Evolutionary conservation across 2,113 vertebrate genomes (phyloP).

Genomic region (Limanda limanda): DNA sequence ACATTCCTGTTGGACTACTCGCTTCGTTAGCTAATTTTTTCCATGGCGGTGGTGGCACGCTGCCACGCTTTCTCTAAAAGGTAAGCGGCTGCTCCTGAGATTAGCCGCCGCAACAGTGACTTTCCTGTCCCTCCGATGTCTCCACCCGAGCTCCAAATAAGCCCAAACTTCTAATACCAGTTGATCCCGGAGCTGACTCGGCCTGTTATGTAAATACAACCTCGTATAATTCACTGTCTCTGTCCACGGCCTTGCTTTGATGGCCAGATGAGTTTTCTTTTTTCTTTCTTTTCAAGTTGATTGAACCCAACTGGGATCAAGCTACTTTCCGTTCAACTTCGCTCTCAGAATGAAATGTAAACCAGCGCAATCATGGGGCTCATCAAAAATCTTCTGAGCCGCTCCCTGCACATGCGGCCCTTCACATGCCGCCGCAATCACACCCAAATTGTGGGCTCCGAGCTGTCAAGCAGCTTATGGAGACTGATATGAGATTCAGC

Average conservation of each 20-base stretch:
- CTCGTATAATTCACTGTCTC: conserved; percentile 57
- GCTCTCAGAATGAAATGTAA: conserved; percentile 73
- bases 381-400: conserved; percentile 67
- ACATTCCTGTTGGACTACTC: conserved; percentile 77
- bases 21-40: conserved; percentile 80
- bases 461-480: conserved; percentile 35
- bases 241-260: conserved; percentile 60
- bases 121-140: conserved; percentile 64
- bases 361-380: conserved; percentile 76
- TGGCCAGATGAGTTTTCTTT: conserved; percentile 50
- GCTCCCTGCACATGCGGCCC: conserved; percentile 39
- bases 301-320: conserved; percentile 73
- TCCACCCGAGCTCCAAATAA: conserved; percentile 57
- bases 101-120: conserved; percentile 65
- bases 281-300: conserved; percentile 56
- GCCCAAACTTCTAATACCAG: conserved; percentile 45
- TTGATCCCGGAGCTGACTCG: conserved; percentile 60
- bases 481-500: conserved; percentile 22
- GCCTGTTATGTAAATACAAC: conserved; percentile 63
- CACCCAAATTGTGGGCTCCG: conserved; percentile 54
- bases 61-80: conserved; percentile 73
- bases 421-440: conserved; percentile 49
- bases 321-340: conserved; percentile 60
- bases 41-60: conserved; percentile 72
- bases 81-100: conserved; percentile 61